Conservation (phyloP, 2,113 vertebrate genomes). For the Naja naja region DNA sequence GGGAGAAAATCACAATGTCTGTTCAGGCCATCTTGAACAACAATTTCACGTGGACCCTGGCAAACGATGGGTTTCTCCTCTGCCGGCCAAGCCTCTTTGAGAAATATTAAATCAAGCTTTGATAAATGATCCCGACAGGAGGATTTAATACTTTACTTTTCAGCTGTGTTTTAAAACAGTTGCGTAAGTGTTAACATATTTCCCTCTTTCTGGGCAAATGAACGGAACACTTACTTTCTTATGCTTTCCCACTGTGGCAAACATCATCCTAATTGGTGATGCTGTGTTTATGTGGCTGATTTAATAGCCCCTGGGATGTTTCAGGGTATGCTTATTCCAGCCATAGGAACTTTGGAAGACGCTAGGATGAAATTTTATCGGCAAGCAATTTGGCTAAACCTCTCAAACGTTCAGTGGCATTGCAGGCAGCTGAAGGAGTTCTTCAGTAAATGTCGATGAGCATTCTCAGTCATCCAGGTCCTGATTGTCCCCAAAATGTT, state of each 20-base stretch:
- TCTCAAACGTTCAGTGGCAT: not conserved
- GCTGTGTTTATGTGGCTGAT: not conserved
- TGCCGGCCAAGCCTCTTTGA: not conserved
- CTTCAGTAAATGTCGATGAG: not conserved
- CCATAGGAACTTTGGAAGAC: not conserved
- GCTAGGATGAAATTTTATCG: not conserved
- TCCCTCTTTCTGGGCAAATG: not conserved
- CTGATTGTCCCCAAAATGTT: not conserved
- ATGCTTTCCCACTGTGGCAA: not conserved
- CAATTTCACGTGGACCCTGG: not conserved
- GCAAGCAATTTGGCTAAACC: not conserved
- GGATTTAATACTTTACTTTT: slow-evolving; percentile 10
- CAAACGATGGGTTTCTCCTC: not conserved
- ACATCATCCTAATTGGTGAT: not conserved
- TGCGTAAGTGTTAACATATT: slow-evolving; percentile 21
- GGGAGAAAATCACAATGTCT: not conserved
- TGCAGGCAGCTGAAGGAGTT: not conserved
- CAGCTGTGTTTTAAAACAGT: slow-evolving; percentile 17
- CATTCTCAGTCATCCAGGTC: not conserved
- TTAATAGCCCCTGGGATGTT: not conserved
- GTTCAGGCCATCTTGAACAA: not conserved
- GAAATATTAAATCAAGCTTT: slow-evolving; percentile 24
- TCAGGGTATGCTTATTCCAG: not conserved
- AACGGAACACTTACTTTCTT: not conserved
- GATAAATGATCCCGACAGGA: slow-evolving; percentile 23